phyloP scores from a whole-genome alignment of 2,888 invertebrate genomes.

The Leptinotarsa tumamoca region DNA sequence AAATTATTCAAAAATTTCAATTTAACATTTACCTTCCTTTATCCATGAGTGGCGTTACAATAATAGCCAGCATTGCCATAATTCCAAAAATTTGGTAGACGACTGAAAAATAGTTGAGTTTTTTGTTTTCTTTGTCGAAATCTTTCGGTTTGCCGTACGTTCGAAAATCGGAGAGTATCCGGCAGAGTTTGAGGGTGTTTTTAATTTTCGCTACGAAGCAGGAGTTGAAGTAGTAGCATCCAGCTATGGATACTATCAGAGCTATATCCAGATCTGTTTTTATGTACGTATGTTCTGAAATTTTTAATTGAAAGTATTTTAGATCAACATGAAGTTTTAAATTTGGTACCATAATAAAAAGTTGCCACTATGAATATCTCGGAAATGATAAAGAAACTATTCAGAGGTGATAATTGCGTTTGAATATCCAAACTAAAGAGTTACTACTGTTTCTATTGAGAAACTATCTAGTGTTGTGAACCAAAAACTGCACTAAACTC shows the following conservation, averaged over 20 bases:
- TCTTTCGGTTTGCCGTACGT: constrained; percentile 27
- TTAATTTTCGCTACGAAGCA: constrained; percentile 15
- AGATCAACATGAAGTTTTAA: no score
- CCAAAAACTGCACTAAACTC: no score
- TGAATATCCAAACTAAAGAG: no score
- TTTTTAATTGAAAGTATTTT: no score
- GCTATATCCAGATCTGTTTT: constrained; percentile 25
- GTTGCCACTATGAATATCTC: no score
- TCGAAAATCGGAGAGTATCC: constrained; percentile 26
- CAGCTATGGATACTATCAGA: constrained; percentile 18
- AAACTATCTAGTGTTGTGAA: no score
- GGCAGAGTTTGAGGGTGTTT: constrained; percentile 21
- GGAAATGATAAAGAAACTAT: no score
- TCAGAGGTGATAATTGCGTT: no score
- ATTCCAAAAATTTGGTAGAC: constrained; percentile 2
- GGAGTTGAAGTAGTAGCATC: constrained; percentile 29
- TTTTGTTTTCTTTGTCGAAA: constrained; percentile 21
- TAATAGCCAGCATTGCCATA: not conserved
- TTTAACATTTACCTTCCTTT: not conserved
- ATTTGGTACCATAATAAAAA: no score
- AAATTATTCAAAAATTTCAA: no score
- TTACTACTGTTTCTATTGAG: no score
- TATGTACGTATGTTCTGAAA: constrained; percentile 28
- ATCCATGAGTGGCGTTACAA: not conserved
- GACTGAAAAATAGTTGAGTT: constrained; percentile 24